Conservation (phyloP, 2,797 vertebrate genomes). For the Cichlasoma orientale region DNA sequence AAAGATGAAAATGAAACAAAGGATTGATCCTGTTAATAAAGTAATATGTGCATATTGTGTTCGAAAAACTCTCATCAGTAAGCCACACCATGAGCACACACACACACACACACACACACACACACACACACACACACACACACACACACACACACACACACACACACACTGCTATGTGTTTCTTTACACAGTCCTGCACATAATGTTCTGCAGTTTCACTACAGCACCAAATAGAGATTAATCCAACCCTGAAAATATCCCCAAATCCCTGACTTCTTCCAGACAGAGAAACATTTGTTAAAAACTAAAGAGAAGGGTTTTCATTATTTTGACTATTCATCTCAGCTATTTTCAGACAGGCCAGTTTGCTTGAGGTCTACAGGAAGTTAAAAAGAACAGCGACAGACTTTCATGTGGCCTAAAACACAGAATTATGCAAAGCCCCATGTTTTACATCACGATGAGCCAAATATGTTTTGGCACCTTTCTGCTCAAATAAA, state of each 20-base stretch:
- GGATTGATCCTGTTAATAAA: not conserved
- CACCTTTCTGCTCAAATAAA: not conserved
- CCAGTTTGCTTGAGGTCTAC: not conserved
- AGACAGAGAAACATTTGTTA: not conserved
- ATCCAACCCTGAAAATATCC: not conserved
- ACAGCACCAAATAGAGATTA: not conserved
- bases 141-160: too few species aligned
- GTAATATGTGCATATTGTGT: not conserved
- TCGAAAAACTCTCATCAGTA: not conserved
- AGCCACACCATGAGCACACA: not conserved
- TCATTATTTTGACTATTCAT: not conserved
- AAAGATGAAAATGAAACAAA: not conserved
- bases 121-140: not conserved
- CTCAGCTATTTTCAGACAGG: not conserved
- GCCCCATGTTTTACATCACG: not conserved
- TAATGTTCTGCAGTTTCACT: not conserved
- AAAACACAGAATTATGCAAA: not conserved
- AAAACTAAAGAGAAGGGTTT: not conserved
- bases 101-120: not conserved
- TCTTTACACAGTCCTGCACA: not conserved
- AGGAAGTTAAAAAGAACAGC: not conserved
- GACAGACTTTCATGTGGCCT: not conserved
- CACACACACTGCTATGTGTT: not conserved
- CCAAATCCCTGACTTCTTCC: not conserved
- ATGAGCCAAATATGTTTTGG: not conserved